Conservation (phyloP, 2,797 vertebrate genomes). For the Sparidentex hasta region DNA sequence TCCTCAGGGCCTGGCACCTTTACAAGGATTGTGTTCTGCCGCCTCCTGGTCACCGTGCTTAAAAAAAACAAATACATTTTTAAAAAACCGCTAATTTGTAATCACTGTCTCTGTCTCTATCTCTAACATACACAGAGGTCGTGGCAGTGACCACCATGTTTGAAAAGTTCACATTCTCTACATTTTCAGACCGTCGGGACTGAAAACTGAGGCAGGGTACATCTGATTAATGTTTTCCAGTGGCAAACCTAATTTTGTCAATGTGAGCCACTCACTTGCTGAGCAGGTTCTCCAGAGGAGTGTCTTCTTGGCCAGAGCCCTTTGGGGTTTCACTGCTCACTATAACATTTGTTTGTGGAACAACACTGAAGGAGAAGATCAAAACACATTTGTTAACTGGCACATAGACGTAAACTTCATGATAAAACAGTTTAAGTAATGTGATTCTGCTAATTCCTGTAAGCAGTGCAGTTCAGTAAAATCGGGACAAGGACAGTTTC, state of each 20-base stretch:
- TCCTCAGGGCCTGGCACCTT: conserved; percentile 95
- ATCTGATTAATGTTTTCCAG: not conserved
- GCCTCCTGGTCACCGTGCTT: conserved; percentile 90
- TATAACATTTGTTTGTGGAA: conserved; percentile 98
- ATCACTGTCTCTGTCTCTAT: no score
- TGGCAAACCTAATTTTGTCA: not conserved
- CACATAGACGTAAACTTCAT: not conserved
- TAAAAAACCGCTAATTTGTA: conserved; percentile 11
- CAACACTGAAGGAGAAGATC: conserved; percentile 86
- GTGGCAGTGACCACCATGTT: not conserved
- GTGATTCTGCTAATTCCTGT: not conserved
- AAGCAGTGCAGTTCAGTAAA: conserved; percentile 14
- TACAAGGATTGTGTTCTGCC: conserved; percentile 98
- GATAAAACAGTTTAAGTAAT: not conserved
- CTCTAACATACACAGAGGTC: not conserved
- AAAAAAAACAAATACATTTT: conserved; percentile 25
- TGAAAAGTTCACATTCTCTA: not conserved
- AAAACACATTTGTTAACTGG: conserved; percentile 28
- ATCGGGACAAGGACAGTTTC: not conserved
- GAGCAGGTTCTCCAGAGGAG: conserved; percentile 95
- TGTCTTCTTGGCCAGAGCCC: conserved; percentile 89
- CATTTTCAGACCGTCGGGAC: not conserved
- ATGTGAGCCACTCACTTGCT: conserved; percentile 91
- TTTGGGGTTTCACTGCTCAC: conserved; percentile 95
- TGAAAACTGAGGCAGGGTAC: not conserved